Evolutionary conservation across 2,888 invertebrate species (phyloP), one percentile per base, ranked within the genome.

Genomic region (Luffia ferchaultella): DNA sequence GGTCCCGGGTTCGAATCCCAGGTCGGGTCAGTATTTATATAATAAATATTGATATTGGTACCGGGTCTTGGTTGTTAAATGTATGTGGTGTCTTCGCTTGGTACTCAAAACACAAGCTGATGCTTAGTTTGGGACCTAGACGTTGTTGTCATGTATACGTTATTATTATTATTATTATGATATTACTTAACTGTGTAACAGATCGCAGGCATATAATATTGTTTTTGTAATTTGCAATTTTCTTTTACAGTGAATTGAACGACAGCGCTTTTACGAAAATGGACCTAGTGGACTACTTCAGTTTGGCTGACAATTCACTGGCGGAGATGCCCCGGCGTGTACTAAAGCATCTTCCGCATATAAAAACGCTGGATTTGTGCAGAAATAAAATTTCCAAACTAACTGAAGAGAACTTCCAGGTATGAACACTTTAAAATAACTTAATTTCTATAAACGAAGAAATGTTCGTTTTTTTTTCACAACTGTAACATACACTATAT

Each of bases 301-400:
- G 93, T 65, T 76, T 96, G 55, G 90, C 93, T 9, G 93, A 93
- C 76, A 95, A 95, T 73, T 85, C 87, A 49, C 78, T 96, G 56
- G 84, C 87, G 41, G 88, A 89, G 60, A 88, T 95, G 73, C 95
- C 95, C 2, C 86, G 89, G 46, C 89, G 92, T 56, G 88, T 93
- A 45, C 84, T 93, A 53, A 87, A 88, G 49, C 90, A 92, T 63
- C 85, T 95, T 73, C 91, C 93, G 1, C 88, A 90, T 57, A 86
- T 96, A 52, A 89, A 89, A 64, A 92, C 92, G 1, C 79, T 97
- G 53, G 94, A 95, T 72, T 80, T 97, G 52, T 92, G 92, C 58
- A 86, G 94, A 57, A 93, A 95, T 64, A 89, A 88, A 58, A 90
- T 97, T 58, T 87, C 87, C 53, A 86, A 88, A 48, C 86, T 97